These are phyloP conservation scores for Drosophila micromelanica DNA, from an alignment of 1,140 invertebrate species.

Conservation along the genomic window DNA sequence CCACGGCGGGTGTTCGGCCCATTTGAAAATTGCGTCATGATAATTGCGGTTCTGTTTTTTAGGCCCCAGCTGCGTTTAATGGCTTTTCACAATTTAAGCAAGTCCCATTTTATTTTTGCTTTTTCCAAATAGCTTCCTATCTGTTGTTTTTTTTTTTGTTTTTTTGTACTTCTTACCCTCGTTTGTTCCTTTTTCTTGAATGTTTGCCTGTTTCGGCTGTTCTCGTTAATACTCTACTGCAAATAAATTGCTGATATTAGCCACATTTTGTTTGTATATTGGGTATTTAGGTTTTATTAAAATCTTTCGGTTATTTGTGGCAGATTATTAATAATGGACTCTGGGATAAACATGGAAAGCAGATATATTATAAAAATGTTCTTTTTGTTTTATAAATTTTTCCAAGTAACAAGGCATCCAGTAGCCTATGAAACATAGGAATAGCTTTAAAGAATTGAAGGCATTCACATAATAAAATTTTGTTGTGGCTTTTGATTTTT, in stretches of 20 bases:
- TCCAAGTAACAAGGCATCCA: no score
- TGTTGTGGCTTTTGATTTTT: no score
- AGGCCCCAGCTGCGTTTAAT: constrained; percentile 77
- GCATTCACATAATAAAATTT: no score
- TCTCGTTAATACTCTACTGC: constrained; percentile 37
- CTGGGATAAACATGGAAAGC: not conserved
- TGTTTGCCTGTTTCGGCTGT: constrained; percentile 1
- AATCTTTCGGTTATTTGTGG: constrained; percentile 44
- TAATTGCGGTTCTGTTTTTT: constrained; percentile 69
- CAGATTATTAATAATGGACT: constrained; percentile 38
- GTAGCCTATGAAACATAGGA: no score
- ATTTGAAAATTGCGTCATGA: constrained; percentile 68
- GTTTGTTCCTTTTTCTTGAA: not conserved
- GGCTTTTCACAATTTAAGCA: constrained; percentile 79
- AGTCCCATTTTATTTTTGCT: constrained; percentile 70
- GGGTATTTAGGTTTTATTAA: constrained; percentile 76
- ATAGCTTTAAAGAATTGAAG: no score
- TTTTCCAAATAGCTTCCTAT: constrained; percentile 65
- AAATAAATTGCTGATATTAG: constrained; percentile 78
- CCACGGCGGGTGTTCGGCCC: constrained; percentile 17
- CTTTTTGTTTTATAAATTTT: not conserved
- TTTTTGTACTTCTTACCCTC: constrained; percentile 11
- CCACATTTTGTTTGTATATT: constrained; percentile 72
- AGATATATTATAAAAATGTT: not conserved
- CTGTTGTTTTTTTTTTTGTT: constrained; percentile 12